These are phyloP conservation scores for Paracyclopina nana DNA, from an alignment of 1,140 invertebrate genomes.

Conservation along the genomic window DNA sequence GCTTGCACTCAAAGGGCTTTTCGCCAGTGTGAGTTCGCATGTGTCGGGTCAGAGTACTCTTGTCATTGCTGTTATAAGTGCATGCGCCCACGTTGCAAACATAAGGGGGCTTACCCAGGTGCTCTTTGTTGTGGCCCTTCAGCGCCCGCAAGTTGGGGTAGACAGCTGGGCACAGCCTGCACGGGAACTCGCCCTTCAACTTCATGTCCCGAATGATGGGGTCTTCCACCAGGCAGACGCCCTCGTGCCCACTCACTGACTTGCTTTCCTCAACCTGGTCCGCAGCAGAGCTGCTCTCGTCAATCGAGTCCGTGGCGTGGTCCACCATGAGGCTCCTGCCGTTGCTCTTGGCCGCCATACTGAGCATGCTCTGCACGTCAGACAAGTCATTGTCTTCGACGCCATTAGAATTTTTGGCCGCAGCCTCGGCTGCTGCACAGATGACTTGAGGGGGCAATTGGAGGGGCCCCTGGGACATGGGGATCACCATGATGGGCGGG, in stretches of 20 bases:
- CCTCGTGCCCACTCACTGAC: too few relatives aligned
- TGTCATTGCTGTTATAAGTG: conserved; percentile 48
- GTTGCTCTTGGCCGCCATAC: not conserved
- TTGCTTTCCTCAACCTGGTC: too few relatives aligned
- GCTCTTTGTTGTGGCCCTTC: conserved; percentile 58
- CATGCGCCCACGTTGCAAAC: conserved; percentile 67
- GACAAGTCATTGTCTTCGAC: not conserved
- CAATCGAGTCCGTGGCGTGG: too few relatives aligned
- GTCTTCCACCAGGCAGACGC: too few relatives aligned
- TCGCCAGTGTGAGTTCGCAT: conserved; percentile 28
- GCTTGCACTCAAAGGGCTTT: conserved; percentile 23
- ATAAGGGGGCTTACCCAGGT: conserved; percentile 37
- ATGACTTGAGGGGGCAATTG: too few relatives aligned
- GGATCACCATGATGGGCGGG: too few relatives aligned
- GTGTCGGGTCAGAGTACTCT: conserved; percentile 52
- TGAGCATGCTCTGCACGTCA: not conserved
- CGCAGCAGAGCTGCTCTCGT: too few relatives aligned
- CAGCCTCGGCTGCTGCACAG: too few relatives aligned
- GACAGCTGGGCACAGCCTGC: conserved; percentile 54
- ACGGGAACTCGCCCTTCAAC: conserved; percentile 63
- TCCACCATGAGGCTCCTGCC: too few relatives aligned
- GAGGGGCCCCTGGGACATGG: too few relatives aligned
- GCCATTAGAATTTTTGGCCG: too few relatives aligned
- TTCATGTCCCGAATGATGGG: conserved; percentile 64
- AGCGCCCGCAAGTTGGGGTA: conserved; percentile 71